Evolutionary conservation across 2,797 vertebrate species (phyloP).

Genomic region (Pterois miles): DNA sequence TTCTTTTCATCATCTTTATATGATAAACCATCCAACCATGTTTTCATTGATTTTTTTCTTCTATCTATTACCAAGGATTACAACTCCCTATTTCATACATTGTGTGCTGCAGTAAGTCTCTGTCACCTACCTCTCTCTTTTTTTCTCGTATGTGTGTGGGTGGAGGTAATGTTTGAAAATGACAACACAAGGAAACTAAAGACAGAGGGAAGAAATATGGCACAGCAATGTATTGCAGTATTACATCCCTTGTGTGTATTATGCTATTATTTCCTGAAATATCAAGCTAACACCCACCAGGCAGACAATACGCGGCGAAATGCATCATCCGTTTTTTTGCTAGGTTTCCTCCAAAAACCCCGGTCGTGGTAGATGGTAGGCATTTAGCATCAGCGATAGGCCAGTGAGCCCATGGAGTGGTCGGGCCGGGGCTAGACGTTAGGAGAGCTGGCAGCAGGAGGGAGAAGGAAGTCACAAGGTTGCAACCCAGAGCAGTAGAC

Average conservation of each 20-base stretch:
- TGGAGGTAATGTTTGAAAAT: constrained; percentile 73
- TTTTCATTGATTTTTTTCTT: constrained; percentile 60
- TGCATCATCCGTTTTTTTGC: constrained; percentile 30
- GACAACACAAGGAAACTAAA: constrained; percentile 71
- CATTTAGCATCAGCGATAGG: constrained; percentile 51
- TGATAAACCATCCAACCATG: constrained; percentile 63
- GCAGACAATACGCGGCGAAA: constrained; percentile 46
- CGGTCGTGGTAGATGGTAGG: constrained; percentile 35
- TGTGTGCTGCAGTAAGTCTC: constrained; percentile 62
- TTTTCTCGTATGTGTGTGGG: constrained; percentile 59
- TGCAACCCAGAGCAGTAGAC: constrained; percentile 83
- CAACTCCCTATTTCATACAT: constrained; percentile 57
- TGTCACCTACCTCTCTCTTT: constrained; percentile 46
- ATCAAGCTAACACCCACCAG: constrained; percentile 66
- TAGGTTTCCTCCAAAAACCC: constrained; percentile 33
- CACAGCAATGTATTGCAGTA: constrained; percentile 60
- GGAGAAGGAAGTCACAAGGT: constrained; percentile 83
- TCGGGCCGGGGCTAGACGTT: constrained; percentile 69
- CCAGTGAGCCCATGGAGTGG: constrained; percentile 61
- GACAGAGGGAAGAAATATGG: constrained; percentile 63
- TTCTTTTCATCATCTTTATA: constrained; percentile 67
- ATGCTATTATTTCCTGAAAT: constrained; percentile 73
- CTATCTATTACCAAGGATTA: constrained; percentile 68
- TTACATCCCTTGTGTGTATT: constrained; percentile 67
- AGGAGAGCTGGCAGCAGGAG: constrained; percentile 78